phyloP scores from a whole-genome alignment of 1,140 invertebrate genomes.

The Ridgeia piscesae region DNA sequence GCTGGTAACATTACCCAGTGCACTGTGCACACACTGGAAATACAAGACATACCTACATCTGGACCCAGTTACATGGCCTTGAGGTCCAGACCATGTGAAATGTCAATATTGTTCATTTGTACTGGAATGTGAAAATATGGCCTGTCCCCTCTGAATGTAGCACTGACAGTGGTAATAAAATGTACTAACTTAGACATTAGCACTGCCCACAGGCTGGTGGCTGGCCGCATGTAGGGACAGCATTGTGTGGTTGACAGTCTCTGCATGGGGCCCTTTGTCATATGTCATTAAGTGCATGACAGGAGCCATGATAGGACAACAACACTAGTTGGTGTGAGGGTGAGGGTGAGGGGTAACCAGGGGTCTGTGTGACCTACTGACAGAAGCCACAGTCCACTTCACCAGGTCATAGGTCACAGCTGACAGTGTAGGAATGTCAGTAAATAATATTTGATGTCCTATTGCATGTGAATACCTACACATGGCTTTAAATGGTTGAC shows the following conservation, averaged over 20 bases:
- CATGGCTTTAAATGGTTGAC: no score
- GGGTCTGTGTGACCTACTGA: not conserved
- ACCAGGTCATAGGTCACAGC: not conserved
- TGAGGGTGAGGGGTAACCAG: no score
- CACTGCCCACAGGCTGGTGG: not conserved
- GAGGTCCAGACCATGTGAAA: not conserved
- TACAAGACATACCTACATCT: not conserved
- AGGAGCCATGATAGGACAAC: not conserved
- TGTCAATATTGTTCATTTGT: not conserved
- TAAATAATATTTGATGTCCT: no score
- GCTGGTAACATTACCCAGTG: not conserved
- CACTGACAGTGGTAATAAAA: not conserved
- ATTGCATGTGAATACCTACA: no score
- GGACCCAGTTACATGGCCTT: not conserved
- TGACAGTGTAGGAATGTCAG: no score
- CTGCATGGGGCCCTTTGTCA: not conserved
- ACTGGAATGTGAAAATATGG: not conserved
- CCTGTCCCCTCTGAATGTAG: not conserved
- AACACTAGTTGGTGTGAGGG: not conserved
- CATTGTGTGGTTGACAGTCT: not conserved
- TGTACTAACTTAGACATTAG: not conserved
- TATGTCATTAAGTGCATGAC: not conserved
- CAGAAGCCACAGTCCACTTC: not conserved
- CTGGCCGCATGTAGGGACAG: not conserved
- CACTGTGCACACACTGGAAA: not conserved